Evolutionary conservation across 2,113 vertebrate genomes (phyloP).

Genomic region (Sceloporus tristichus): DNA sequence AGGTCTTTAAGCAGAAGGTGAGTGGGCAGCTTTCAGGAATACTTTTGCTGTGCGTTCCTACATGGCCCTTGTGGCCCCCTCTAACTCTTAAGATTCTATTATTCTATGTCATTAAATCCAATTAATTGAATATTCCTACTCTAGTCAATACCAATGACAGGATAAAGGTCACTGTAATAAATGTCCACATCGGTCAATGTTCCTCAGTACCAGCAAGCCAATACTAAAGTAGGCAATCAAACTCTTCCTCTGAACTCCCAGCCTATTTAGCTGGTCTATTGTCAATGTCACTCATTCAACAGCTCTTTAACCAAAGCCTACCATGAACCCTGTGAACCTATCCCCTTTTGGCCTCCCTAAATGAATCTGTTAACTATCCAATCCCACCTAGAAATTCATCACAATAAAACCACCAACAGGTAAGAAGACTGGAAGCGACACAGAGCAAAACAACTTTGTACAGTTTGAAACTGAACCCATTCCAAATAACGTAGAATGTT

Average conservation of each 20-base stretch:
- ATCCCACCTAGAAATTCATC: background rate
- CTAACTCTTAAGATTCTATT: too few species aligned
- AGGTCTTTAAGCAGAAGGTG: too few species aligned
- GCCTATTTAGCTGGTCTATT: background rate
- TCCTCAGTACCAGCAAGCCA: too few species aligned
- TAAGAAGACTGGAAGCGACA: background rate
- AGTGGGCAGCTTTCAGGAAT: too few species aligned
- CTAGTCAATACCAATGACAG: too few species aligned
- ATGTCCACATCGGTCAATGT: too few species aligned
- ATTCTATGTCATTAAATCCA: too few species aligned
- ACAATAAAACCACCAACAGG: background rate
- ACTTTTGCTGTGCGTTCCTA: too few species aligned
- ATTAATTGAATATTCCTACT: too few species aligned
- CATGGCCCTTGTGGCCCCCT: too few species aligned
- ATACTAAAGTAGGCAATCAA: background rate
- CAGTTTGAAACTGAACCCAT: constrained; percentile 20
- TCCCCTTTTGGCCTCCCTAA: background rate
- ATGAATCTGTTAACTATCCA: background rate
- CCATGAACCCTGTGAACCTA: background rate
- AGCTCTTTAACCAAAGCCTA: too few species aligned
- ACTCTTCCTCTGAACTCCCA: background rate
- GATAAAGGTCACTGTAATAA: too few species aligned
- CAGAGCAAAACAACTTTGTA: background rate
- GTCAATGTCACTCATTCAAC: background rate
- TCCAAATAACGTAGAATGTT: constrained; percentile 40